phyloP scores from a whole-genome alignment of 2,888 invertebrate species.

The Cataglyphis altisquamis region DNA sequence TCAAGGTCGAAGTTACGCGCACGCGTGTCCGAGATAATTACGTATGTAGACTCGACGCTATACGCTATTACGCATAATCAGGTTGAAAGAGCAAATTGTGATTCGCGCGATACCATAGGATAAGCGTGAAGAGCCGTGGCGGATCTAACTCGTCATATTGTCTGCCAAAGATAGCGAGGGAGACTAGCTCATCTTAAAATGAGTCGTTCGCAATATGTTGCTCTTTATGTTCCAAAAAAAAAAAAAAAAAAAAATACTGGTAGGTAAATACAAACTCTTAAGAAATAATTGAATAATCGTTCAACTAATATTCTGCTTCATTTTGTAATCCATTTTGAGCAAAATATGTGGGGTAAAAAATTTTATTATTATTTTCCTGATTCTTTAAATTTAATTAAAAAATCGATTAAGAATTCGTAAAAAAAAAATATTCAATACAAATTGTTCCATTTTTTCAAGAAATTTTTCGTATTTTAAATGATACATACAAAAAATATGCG shows the following conservation, averaged over 20 bases:
- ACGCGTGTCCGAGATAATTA: slow-evolving; percentile 25
- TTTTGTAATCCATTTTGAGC: not conserved
- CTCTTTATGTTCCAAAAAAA: not conserved
- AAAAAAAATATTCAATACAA: not conserved
- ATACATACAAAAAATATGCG: not conserved
- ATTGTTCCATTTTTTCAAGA: not conserved
- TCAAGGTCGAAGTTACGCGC: slow-evolving; percentile 43
- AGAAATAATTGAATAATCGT: not conserved
- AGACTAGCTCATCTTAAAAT: not conserved
- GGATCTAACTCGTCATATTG: slow-evolving; percentile 25
- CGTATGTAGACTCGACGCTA: slow-evolving; percentile 53
- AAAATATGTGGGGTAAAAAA: not conserved
- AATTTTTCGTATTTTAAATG: not conserved
- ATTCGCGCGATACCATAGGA: slow-evolving; percentile 52
- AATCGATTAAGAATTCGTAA: not conserved
- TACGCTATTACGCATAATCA: slow-evolving; percentile 61
- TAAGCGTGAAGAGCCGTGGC: slow-evolving; percentile 38
- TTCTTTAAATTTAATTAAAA: not conserved
- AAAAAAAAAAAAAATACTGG: not conserved
- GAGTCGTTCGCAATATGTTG: not conserved
- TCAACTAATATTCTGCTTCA: not conserved
- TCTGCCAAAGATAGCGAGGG: slow-evolving; percentile 10
- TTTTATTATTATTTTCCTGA: not conserved
- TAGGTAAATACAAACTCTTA: not conserved
- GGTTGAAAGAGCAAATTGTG: slow-evolving; percentile 65